A percentile compares a stretch with the other conserved stretches of the same genome.
phyloP scores from a whole-genome alignment of 1,140 invertebrate genomes.

The Tetramorium alpestre region DNA sequence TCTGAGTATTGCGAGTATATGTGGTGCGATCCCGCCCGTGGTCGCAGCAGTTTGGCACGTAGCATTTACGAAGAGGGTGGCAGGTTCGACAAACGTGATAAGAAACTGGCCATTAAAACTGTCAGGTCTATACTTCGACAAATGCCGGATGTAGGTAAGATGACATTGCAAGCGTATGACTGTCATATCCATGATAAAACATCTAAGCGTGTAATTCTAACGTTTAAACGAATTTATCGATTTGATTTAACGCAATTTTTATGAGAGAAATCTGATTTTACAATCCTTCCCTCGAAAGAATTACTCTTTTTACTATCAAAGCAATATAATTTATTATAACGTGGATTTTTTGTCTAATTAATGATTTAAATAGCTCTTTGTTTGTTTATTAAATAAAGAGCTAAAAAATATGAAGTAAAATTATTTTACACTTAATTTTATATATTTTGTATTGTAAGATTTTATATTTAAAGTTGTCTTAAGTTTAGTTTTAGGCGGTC shows the following conservation, averaged over 20 bases:
- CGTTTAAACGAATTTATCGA: neutral
- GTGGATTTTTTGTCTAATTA: neutral
- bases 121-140: constrained; percentile 86
- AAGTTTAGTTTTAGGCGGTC: neutral
- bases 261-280: neutral
- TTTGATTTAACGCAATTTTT: neutral
- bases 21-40: constrained; percentile 79
- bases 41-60: constrained; percentile 74
- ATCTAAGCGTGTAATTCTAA: neutral
- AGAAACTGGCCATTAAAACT: constrained; percentile 84
- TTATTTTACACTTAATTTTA: neutral
- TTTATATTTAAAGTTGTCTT: neutral
- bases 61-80: constrained; percentile 79
- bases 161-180: neutral
- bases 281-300: neutral
- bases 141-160: constrained; percentile 86
- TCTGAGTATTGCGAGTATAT: constrained; percentile 85
- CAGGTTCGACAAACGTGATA: constrained; percentile 80
- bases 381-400: neutral
- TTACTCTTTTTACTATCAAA: neutral
- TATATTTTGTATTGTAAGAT: neutral
- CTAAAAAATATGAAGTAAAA: neutral
- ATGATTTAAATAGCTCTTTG: neutral
- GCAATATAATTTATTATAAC: neutral
- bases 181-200: neutral